Conservation (phyloP, 2,797 vertebrate species). For the Neolamprologus multifasciatus region DNA sequence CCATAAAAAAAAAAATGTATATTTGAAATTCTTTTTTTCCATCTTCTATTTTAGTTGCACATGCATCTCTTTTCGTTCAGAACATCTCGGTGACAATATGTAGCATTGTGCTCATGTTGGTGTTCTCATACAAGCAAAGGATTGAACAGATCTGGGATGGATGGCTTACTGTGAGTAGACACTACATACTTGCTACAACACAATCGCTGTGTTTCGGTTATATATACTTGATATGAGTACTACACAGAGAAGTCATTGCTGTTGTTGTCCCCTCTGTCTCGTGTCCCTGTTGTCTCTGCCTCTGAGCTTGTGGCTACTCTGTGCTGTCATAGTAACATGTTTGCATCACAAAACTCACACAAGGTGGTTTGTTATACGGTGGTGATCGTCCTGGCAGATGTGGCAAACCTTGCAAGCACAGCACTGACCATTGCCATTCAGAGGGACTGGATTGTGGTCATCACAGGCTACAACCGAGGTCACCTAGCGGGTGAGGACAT, state of each 20-base stretch:
- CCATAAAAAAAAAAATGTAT: not conserved
- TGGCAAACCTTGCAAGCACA: constrained; percentile 77
- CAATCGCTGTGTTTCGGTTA: not conserved
- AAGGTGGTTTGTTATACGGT: constrained; percentile 80
- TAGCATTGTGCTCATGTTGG: constrained; percentile 74
- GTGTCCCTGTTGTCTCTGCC: constrained; percentile 55
- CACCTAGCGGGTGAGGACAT: constrained; percentile 69
- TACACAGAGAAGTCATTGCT: constrained; percentile 28
- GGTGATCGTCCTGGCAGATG: constrained; percentile 76
- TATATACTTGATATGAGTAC: not conserved
- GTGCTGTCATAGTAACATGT: constrained; percentile 79
- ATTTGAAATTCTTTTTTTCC: constrained; percentile 10
- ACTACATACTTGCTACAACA: not conserved
- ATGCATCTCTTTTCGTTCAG: constrained; percentile 76
- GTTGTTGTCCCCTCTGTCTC: constrained; percentile 42
- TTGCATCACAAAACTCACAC: constrained; percentile 75
- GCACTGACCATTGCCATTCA: constrained; percentile 76
- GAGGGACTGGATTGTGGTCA: constrained; percentile 77
- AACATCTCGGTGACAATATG: constrained; percentile 77
- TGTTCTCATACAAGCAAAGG: constrained; percentile 77
- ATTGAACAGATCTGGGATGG: constrained; percentile 69
- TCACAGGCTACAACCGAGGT: constrained; percentile 73
- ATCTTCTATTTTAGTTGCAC: constrained; percentile 69
- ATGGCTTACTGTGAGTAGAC: constrained; percentile 77
- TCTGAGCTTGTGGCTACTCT: constrained; percentile 65